These are phyloP conservation scores for Cantharis lateralis DNA, from an alignment of 2,888 invertebrate genomes.

Conservation along the genomic window DNA sequence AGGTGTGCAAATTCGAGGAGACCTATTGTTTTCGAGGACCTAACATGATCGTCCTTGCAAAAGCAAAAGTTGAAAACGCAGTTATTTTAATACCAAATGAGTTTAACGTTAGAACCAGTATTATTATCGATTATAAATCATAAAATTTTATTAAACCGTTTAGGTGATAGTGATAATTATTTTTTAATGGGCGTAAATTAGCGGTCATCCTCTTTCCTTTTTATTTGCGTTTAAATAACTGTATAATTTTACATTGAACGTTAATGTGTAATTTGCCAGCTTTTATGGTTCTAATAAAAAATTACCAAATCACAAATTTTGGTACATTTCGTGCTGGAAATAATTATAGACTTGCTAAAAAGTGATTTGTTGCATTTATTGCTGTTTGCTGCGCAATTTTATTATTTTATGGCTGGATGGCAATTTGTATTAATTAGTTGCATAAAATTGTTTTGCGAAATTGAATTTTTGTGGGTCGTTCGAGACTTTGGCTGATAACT, in stretches of 20 bases:
- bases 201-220: not conserved
- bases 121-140: not conserved
- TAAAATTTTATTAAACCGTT: not conserved
- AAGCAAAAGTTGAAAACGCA: not conserved
- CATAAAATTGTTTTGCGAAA: not conserved
- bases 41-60: not conserved
- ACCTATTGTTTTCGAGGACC: too few species aligned
- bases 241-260: not conserved
- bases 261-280: not conserved
- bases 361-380: slow-evolving; percentile 2
- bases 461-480: not conserved
- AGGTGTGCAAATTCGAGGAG: too few species aligned
- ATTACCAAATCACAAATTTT: not conserved
- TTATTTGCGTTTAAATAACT: not conserved
- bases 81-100: not conserved
- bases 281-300: not conserved
- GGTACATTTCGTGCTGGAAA: not conserved
- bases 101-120: not conserved
- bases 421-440: not conserved
- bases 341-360: not conserved
- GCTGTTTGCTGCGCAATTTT: not conserved
- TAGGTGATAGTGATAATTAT: not conserved
- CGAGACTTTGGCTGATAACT: not conserved
- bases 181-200: not conserved
- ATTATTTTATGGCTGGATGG: not conserved